Conservation (phyloP, 2,113 vertebrate species). For the Talpa occidentalis region DNA sequence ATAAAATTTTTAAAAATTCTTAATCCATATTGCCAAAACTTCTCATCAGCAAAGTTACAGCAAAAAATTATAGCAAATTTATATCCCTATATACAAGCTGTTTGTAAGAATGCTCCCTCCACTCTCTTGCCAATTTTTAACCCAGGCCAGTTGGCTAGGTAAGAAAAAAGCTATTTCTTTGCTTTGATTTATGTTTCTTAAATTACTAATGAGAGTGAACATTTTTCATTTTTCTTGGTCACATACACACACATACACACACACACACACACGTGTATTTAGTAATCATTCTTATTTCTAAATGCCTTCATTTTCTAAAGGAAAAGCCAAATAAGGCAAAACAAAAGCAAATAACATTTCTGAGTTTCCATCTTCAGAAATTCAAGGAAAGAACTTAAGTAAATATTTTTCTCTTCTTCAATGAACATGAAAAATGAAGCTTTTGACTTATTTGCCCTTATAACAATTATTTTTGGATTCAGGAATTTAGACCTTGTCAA, state of each 20-base stretch:
- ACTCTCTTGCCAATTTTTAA: slow-evolving; percentile 29
- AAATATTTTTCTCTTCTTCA: slow-evolving; percentile 16
- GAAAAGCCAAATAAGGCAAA: neutral
- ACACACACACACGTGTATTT: too few relatives aligned
- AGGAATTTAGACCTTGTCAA: neutral
- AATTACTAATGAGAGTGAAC: slow-evolving; percentile 32
- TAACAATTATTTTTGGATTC: slow-evolving; percentile 36
- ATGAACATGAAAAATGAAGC: neutral
- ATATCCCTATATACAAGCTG: neutral
- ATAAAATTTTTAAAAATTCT: slow-evolving; percentile 40
- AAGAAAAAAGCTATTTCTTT: slow-evolving; percentile 41
- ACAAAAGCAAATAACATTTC: neutral
- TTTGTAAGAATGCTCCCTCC: neutral
- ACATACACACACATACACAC: too few relatives aligned
- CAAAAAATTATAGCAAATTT: slow-evolving; percentile 13
- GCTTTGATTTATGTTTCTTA: slow-evolving; percentile 52
- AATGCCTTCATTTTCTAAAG: slow-evolving; percentile 45
- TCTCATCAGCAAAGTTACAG: neutral
- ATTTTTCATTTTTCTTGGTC: slow-evolving; percentile 36
- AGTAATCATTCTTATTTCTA: slow-evolving; percentile 35
- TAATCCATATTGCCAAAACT: neutral
- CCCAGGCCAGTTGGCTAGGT: slow-evolving; percentile 15
- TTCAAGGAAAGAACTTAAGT: neutral
- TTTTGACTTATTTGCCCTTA: slow-evolving; percentile 16
- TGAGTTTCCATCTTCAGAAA: slow-evolving; percentile 23